Evolutionary conservation across 1,140 invertebrate genomes (phyloP).

Genomic region (Papilio aristodemus): DNA sequence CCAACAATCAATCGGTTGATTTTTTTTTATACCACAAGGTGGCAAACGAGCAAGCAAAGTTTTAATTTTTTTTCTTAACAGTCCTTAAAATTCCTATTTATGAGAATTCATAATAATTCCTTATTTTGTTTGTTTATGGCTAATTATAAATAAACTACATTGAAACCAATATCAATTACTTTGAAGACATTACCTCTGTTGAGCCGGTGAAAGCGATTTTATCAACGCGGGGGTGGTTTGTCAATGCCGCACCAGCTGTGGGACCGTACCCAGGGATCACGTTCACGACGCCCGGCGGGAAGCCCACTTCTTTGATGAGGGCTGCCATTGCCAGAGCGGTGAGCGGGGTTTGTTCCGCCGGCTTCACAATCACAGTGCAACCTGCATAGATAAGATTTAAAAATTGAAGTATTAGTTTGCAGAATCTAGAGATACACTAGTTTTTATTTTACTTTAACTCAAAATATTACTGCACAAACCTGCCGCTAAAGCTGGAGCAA

Average conservation of each 20-base stretch:
- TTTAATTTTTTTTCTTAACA: too few species aligned
- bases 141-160: too few species aligned
- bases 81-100: too few species aligned
- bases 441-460: too few species aligned
- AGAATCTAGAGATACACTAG: too few species aligned
- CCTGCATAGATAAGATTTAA: constrained; percentile 40
- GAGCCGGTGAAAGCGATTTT: constrained; percentile 88
- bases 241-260: constrained; percentile 85
- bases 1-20: too few species aligned
- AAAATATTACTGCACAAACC: constrained; percentile 65
- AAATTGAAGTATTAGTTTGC: too few species aligned
- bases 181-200: constrained; percentile 58
- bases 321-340: constrained; percentile 85
- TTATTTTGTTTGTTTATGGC: too few species aligned
- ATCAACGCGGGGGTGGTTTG: constrained; percentile 83
- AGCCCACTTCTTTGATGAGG: constrained; percentile 85
- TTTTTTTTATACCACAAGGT: too few species aligned
- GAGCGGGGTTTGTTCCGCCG: constrained; percentile 90
- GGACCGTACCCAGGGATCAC: constrained; percentile 83
- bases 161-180: neutral
- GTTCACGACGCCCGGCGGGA: constrained; percentile 86
- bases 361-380: constrained; percentile 82
- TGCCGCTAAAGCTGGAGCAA: constrained; percentile 83
- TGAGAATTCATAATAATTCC: too few species aligned
- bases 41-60: too few species aligned